Base-by-base conservation (phyloP, 2,113 vertebrate genomes). In the Ia io region DNA sequence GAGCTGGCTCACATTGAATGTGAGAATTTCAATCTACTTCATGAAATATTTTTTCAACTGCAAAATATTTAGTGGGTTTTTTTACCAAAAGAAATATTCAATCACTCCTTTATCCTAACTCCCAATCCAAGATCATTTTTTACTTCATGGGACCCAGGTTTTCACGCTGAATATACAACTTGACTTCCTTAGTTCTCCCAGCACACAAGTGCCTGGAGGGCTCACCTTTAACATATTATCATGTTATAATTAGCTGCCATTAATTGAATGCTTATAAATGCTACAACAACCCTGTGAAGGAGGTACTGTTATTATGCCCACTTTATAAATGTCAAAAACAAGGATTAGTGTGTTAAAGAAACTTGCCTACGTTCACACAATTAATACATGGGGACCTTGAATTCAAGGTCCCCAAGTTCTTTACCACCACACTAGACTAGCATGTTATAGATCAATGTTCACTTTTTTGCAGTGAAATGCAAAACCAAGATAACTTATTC, bases 31-130 rank as follows among this genome's bases (percentile, higher is more conserved):
- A 97, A 95, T 96, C 93, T 91, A 93, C 86, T 97, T 94, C 87
- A 96, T 67, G 96, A 98, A 95, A 79, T 96, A 93, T 80, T 97
- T 96, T 98, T 97, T 97, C 89, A 82, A 98, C 67, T 93, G 79
- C 92, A 98, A 93, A 97, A 95, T 70, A 96, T 85, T 92, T 87
- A 56, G 44, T n/a, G 65, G 6, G 6, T 51, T 20, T 56, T 20
- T 40, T 35, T 70, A 25, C 40, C 83, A 95, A 96, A 96, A 61
- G 44, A 94, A 97, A 96, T 96, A 94, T 70, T 61, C n/a, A 77
- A 88, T 61, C 88, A 16, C 3, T 35, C 65, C 95, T 88, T 93
- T 80, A 63, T 96, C 44, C 94, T 80, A 61, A 79, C 6, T n/a
- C 89, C 84, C n/a, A 90, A 28, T 67, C 37, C 56, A 70, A 67